A percentile compares a stretch with the other conserved stretches of the same genome.
Conservation (phyloP, 2,888 invertebrate species). For the Agapostemon virescens region DNA sequence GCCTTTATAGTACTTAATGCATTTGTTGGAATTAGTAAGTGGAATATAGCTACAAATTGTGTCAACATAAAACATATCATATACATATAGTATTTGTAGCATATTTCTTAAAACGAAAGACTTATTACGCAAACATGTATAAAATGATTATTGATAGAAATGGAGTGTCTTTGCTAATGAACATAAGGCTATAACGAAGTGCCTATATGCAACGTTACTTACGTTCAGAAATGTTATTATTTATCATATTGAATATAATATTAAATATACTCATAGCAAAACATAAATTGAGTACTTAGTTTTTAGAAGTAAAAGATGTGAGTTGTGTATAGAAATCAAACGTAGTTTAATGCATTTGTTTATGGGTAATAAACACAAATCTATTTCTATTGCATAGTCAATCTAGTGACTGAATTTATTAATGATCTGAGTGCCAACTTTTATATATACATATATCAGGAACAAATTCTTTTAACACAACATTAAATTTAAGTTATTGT, state of each 20-base stretch:
- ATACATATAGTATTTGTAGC: constrained; percentile 36
- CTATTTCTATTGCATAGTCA: neutral
- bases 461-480: neutral
- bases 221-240: constrained; percentile 42
- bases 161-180: constrained; percentile 38
- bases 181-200: constrained; percentile 62
- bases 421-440: neutral
- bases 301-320: neutral
- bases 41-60: constrained; percentile 42
- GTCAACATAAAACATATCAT: constrained; percentile 57
- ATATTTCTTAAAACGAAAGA: constrained; percentile 40
- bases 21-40: constrained; percentile 25
- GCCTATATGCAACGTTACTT: constrained; percentile 54
- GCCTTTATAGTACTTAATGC: constrained; percentile 22
- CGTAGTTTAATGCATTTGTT: constrained; percentile 5
- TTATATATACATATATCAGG: constrained; percentile 1
- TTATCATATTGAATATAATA: constrained; percentile 18
- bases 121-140: constrained; percentile 27
- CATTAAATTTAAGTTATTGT: constrained; percentile 8
- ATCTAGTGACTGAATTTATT: neutral
- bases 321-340: neutral
- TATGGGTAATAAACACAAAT: neutral
- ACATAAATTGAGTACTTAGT: neutral
- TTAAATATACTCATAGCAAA: constrained; percentile 24
- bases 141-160: constrained; percentile 34